Evolutionary conservation across 2,888 invertebrate species (phyloP).

Genomic region (Synanthedon formicaeformis): DNA sequence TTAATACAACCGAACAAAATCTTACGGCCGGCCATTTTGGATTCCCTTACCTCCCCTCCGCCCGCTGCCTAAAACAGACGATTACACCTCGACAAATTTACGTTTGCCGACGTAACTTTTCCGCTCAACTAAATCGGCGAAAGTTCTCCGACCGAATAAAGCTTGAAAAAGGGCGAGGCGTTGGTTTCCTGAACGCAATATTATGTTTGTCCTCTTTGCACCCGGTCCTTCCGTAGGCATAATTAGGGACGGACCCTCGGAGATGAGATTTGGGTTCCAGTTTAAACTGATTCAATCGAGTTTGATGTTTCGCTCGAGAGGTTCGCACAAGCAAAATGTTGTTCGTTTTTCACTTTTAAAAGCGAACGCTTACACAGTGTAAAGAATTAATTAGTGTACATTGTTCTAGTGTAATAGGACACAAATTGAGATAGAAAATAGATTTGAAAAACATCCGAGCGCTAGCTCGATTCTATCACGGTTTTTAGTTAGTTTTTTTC

Average conservation of each 20-base stretch:
- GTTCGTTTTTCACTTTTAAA: conserved; percentile 24
- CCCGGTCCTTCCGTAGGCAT: conserved; percentile 58
- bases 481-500: no score
- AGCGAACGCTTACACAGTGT: conserved; percentile 23
- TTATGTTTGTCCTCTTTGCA: conserved; percentile 43
- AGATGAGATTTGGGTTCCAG: conserved; percentile 58
- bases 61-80: conserved; percentile 56
- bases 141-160: not conserved
- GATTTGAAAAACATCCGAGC: not conserved
- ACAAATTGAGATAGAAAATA: not conserved
- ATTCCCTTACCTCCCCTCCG: conserved; percentile 52
- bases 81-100: conserved; percentile 50
- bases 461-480: no score
- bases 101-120: not conserved
- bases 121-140: not conserved
- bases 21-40: conserved; percentile 65
- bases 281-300: conserved; percentile 68
- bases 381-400: conserved; percentile 42
- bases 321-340: conserved; percentile 19
- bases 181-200: conserved; percentile 13
- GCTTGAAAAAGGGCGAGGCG: not conserved
- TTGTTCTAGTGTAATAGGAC: not conserved
- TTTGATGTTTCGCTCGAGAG: conserved; percentile 53
- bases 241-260: conserved; percentile 63
- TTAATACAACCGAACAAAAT: conserved; percentile 66